These are phyloP conservation scores for Eilema depressum DNA, from an alignment of 2,888 invertebrate species.

Conservation along the genomic window DNA sequence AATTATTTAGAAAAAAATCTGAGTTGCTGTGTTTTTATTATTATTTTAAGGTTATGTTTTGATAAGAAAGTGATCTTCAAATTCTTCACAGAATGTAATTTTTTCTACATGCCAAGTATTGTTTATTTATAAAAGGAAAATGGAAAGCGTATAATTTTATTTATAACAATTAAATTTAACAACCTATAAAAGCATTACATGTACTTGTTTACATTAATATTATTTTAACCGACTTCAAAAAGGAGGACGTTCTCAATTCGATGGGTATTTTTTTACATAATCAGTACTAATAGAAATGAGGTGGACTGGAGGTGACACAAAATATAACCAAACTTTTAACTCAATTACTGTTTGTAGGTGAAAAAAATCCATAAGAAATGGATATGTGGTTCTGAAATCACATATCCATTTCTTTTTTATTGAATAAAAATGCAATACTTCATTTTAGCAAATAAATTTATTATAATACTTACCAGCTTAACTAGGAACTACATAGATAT, in stretches of 20 bases:
- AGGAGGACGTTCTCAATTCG: too few species aligned
- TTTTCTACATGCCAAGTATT: not conserved
- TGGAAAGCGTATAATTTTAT: not conserved
- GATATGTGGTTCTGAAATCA: too few species aligned
- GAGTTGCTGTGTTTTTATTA: not conserved
- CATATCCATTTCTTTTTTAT: not conserved
- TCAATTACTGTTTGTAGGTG: not conserved
- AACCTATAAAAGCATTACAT: not conserved
- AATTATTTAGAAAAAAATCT: not conserved
- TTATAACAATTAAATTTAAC: not conserved
- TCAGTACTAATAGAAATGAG: not conserved
- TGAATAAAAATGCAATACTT: not conserved
- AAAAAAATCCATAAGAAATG: too few species aligned
- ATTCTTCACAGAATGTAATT: not conserved
- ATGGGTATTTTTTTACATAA: not conserved
- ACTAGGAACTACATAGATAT: not conserved
- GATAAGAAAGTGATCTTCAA: not conserved
- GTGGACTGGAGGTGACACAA: too few species aligned
- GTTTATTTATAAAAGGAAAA: not conserved
- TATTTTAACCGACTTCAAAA: too few species aligned
- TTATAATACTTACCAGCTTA: not conserved
- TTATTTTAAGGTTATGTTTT: constrained; percentile 19
- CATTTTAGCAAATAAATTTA: not conserved
- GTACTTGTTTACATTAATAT: not conserved
- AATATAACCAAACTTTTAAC: not conserved